Conservation (phyloP, 2,888 invertebrate genomes). For the Rhingia campestris region DNA sequence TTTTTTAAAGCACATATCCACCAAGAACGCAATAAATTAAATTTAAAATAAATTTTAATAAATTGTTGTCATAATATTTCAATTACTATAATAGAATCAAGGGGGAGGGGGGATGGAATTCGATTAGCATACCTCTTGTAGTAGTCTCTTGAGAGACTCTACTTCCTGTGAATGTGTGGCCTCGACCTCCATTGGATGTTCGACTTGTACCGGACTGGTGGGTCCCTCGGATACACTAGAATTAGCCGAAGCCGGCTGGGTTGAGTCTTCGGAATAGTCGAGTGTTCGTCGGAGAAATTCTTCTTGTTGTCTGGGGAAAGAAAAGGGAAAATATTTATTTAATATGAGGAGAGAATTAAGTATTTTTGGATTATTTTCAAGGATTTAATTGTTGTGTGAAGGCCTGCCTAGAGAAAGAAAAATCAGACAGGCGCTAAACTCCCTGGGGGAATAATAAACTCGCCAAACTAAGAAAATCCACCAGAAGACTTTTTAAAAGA, state of each 20-base stretch:
- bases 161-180: slow-evolving; percentile 85
- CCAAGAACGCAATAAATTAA: slow-evolving; percentile 73
- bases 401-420: too few species aligned
- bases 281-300: slow-evolving; percentile 82
- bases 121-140: slow-evolving; percentile 88
- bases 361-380: background rate
- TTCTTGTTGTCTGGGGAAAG: slow-evolving; percentile 78
- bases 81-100: slow-evolving; percentile 5
- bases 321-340: background rate
- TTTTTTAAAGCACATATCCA: slow-evolving; percentile 76
- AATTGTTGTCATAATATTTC: slow-evolving; percentile 36
- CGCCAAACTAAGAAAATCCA: too few species aligned
- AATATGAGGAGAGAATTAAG: background rate
- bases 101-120: background rate
- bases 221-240: slow-evolving; percentile 86
- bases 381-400: too few species aligned
- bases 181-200: slow-evolving; percentile 84
- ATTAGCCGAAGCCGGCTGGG: slow-evolving; percentile 84
- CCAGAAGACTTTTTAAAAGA: too few species aligned
- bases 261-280: slow-evolving; percentile 83
- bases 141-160: slow-evolving; percentile 88
- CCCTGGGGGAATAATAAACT: too few species aligned
- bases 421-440: too few species aligned
- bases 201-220: slow-evolving; percentile 84
- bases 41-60: slow-evolving; percentile 56